Conservation (phyloP, 2,888 invertebrate genomes). For the Tetropium fuscum region DNA sequence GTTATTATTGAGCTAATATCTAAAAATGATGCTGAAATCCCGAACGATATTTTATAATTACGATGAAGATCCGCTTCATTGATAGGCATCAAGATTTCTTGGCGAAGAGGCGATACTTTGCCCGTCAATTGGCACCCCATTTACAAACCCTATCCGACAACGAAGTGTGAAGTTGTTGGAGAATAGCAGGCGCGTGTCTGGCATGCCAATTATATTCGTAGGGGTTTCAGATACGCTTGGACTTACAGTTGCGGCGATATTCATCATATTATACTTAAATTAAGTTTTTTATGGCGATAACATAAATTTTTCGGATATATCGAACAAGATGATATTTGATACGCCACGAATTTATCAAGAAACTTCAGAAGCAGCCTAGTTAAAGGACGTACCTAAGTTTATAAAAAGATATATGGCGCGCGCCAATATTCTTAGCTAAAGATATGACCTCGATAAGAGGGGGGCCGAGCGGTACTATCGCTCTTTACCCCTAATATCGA, state of each 20-base stretch:
- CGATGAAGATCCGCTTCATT: conserved; percentile 44
- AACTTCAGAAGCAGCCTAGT: too few relatives aligned
- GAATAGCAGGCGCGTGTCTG: conserved; percentile 61
- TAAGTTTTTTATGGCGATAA: conserved; percentile 17
- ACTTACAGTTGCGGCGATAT: conserved; percentile 37
- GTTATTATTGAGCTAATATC: conserved; percentile 7
- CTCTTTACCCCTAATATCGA: too few relatives aligned
- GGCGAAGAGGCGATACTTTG: conserved; percentile 44
- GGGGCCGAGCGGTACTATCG: too few relatives aligned
- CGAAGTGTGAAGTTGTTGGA: conserved; percentile 52
- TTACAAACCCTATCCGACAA: conserved; percentile 33
- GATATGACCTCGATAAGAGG: too few relatives aligned
- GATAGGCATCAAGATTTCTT: conserved; percentile 52
- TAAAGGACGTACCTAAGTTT: too few relatives aligned
- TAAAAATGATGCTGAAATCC: conserved; percentile 26
- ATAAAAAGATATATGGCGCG: too few relatives aligned
- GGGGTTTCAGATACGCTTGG: conserved; percentile 27
- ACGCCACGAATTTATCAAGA: too few relatives aligned
- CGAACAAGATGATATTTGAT: conserved; percentile 1
- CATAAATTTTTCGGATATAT: background rate
- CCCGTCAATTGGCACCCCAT: conserved; percentile 46
- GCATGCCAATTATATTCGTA: conserved; percentile 50
- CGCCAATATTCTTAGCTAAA: too few relatives aligned
- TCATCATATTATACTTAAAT: conserved; percentile 42
- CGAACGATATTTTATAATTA: conserved; percentile 42